A percentile compares a stretch with the other conserved stretches of the same genome.
Conservation (phyloP, 2,113 vertebrate genomes). For the Halcyon malimbica region DNA sequence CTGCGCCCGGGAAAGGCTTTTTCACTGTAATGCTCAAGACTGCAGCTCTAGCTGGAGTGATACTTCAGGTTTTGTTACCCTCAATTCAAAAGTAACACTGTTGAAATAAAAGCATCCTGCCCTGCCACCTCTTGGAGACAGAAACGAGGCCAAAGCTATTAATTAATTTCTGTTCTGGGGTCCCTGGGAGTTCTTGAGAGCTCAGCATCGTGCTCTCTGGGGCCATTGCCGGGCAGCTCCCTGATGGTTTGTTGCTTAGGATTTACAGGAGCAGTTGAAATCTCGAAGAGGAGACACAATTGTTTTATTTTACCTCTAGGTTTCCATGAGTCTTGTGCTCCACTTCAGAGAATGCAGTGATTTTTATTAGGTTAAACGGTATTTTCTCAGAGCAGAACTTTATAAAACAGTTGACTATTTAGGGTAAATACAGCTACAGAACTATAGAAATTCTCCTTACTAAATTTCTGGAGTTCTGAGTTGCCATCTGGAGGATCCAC, state of each 20-base stretch:
- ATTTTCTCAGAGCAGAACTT: background rate
- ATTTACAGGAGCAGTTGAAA: background rate
- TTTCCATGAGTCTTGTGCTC: background rate
- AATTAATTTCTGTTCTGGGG: background rate
- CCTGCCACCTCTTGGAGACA: background rate
- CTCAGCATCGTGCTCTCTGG: background rate
- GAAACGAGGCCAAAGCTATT: background rate
- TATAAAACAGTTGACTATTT: background rate
- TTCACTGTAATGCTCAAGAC: background rate
- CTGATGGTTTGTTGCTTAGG: background rate
- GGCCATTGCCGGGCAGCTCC: background rate
- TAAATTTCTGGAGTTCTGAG: background rate
- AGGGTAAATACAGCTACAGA: background rate
- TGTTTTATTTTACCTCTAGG: background rate
- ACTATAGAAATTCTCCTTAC: background rate
- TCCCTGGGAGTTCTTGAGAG: background rate
- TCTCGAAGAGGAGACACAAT: background rate
- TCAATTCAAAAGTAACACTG: background rate
- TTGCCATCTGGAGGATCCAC: background rate
- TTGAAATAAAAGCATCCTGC: background rate
- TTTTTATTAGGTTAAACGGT: background rate
- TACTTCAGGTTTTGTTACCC: background rate
- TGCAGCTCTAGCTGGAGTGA: background rate
- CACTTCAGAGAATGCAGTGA: background rate
- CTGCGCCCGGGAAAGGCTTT: background rate